Base-by-base conservation (phyloP, 2,113 vertebrate genomes). In the Limanda limanda region DNA sequence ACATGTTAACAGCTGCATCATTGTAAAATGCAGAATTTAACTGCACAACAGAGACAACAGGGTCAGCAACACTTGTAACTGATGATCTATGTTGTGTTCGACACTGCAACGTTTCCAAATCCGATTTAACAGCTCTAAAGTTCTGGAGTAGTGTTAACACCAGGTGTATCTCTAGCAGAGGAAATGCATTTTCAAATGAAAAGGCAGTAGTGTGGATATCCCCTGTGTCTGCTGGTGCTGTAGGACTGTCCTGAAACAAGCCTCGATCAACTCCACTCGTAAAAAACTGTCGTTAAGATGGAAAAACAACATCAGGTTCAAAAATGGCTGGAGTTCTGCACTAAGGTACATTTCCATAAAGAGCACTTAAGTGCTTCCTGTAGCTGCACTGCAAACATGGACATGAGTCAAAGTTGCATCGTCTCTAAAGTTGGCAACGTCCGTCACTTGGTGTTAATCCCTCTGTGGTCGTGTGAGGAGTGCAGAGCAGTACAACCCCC, bases 311-410 rank as follows among this genome's bases (percentile, higher is more conserved):
- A n/a, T 1, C 23, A 23, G 23, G 8, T 24, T 17, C 1, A 0
- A 10, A 66, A 40, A 80, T 20, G 58, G 21, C 64, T 68, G 35
- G 2, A 68, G 52, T 71, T 73, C 58, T 69, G 59, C 73, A 58
- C 51, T 6, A 57, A 57, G 60, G 66, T 67, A 42, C 56, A 57
- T 47, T 51, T 74, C 52, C 60, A 24, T 37, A 18, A 15, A 5
- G 74, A 74, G 3, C 51, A 37, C 35, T 54, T 3, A 40, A 2
- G 3, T 63, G 31, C 25, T 40, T 67, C 35, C 27, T 76, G 66
- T 20, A 54, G 62, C 54, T 42, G 23, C 15, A 25, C 69, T 60
- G 48, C 57, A 66, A 68, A 51, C 21, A 25, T 20, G 20, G 64
- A 17, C 45, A 25, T 68, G 24, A n/a, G 48, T n/a, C 56, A n/a